These are phyloP conservation scores for Glyphotaelius pellucidus DNA, from an alignment of 2,888 invertebrate species.

Conservation along the genomic window DNA sequence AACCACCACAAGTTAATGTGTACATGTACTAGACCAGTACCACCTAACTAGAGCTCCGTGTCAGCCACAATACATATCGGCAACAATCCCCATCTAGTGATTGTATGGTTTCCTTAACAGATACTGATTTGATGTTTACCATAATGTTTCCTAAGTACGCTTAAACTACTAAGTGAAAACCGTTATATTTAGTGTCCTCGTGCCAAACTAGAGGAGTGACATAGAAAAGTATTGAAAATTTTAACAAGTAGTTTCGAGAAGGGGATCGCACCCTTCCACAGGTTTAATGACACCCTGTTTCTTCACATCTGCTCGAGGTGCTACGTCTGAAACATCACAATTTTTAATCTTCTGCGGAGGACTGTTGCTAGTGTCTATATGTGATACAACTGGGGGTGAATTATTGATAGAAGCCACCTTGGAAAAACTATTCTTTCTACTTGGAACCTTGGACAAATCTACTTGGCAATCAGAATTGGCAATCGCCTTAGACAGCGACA, in stretches of 20 bases:
- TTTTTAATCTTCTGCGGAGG: conserved; percentile 24
- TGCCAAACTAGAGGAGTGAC: conserved; percentile 51
- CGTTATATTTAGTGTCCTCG: conserved; percentile 45
- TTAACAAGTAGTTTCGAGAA: conserved; percentile 72
- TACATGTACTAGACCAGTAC: not conserved
- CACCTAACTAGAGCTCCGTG: not conserved
- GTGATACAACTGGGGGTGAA: conserved; percentile 27
- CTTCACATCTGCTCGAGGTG: conserved; percentile 13
- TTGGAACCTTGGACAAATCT: conserved; percentile 44
- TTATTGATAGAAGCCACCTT: conserved; percentile 49
- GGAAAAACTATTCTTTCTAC: conserved; percentile 48
- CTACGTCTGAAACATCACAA: conserved; percentile 25
- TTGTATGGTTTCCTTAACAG: conserved; percentile 17
- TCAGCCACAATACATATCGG: not conserved
- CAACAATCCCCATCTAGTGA: not conserved
- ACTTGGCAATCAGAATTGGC: conserved; percentile 21
- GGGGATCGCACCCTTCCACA: conserved; percentile 67
- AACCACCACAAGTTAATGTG: not conserved
- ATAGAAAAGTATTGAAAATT: conserved; percentile 53
- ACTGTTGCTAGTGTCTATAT: conserved; percentile 13
- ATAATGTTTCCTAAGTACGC: conserved; percentile 46
- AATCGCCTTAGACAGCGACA: conserved; percentile 51
- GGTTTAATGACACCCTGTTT: conserved; percentile 43
- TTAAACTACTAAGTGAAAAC: conserved; percentile 49
- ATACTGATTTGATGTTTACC: conserved; percentile 39